phyloP scores from a whole-genome alignment of 2,797 vertebrate species.

The Morus bassanus region DNA sequence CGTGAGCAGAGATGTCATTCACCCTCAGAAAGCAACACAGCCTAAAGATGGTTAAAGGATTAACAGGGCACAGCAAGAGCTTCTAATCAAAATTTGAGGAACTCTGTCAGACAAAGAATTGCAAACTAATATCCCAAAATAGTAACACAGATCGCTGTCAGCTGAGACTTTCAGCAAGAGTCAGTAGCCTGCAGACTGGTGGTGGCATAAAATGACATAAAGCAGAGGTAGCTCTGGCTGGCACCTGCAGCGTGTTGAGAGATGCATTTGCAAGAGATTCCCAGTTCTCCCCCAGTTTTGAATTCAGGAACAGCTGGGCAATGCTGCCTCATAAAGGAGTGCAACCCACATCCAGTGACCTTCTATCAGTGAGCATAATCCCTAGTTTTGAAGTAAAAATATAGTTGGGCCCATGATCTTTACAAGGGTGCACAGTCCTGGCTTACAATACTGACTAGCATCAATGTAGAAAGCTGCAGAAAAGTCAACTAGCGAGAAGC shows the following conservation, averaged over 20 bases:
- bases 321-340: background rate
- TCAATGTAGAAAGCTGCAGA: background rate
- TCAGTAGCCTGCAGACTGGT: background rate
- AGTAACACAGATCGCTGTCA: rapidly evolving
- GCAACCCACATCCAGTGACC: background rate
- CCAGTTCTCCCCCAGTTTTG: background rate
- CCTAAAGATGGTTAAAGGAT: background rate
- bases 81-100: background rate
- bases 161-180: background rate
- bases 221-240: background rate
- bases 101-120: background rate
- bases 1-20: background rate
- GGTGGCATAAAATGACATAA: background rate
- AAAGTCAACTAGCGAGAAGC: background rate
- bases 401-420: background rate
- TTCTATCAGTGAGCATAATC: background rate
- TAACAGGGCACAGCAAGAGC: background rate
- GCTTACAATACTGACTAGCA: background rate
- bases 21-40: background rate
- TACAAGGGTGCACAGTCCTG: background rate
- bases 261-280: background rate
- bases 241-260: background rate
- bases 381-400: background rate
- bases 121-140: background rate
- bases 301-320: background rate